Evolutionary conservation across 2,113 vertebrate species (phyloP), one percentile per base, ranked within the genome.

Genomic region (Elanus axillaris): DNA sequence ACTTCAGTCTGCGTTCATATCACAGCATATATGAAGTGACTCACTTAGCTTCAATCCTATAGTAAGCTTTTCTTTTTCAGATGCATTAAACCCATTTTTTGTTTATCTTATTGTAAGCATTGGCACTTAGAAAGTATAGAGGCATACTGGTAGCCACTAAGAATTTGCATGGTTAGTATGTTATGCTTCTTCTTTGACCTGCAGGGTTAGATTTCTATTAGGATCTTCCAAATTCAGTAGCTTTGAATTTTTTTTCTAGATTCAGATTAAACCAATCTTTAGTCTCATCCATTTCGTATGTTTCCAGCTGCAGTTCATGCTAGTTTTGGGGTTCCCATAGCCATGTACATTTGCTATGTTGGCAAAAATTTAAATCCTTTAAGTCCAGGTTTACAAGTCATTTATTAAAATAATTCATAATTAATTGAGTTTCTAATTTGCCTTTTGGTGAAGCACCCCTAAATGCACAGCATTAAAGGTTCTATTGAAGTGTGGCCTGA

Each of bases 381-480:
- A 90, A 96, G 94, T 97, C 47, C 73, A 42, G 23, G 15, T 58
- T 95, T 93, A 94, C 11, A 73, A 90, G 25, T 75, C 23, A 82
- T 95, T 96, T 94, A 88, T 60, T 73, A 94, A 95, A 97, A 94
- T 94, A 89, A 93, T 90, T 96, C 50, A 82, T 93, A 93, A 94
- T 95, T 94, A 96, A 38, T 64, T 79, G 86, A 93, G n/a, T 95
- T 62, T 47, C 76, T 97, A 83, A 95, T 95, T 96, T 97, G 45
- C 10, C 40, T 91, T 97, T 97, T 91, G 73, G 66, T 91, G 77
- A 91, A 88, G 27, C 60, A 89, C 32, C n/a, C 31, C 67, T 76
- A 69, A 45, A 97, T 75, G 9, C 34, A 50, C 73, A 79, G 43
- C 75, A 83, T 91, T 90, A 93, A 93, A 95, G 10, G 21, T 89